A percentile compares a stretch with the other conserved stretches of the same genome.
Evolutionary conservation across 2,797 vertebrate genomes (phyloP).

Genomic region (Mus spretus): DNA sequence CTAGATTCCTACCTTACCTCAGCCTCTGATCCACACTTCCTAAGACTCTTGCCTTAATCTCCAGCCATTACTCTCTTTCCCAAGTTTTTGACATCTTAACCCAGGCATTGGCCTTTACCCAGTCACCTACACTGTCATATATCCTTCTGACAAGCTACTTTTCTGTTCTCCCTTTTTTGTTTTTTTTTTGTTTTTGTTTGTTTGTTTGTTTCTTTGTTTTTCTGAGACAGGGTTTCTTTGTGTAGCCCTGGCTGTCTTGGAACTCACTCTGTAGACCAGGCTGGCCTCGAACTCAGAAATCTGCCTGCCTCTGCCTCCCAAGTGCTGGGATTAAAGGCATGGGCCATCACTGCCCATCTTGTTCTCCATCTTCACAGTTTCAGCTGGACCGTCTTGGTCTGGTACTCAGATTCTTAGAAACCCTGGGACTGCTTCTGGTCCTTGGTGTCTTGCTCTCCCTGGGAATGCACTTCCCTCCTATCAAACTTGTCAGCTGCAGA

Average conservation of each 20-base stretch:
- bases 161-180: too few species aligned
- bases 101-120: not conserved
- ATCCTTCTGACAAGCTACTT: not conserved
- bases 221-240: too few species aligned
- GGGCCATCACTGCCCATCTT: too few species aligned
- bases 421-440: not conserved
- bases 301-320: not conserved
- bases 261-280: too few species aligned
- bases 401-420: not conserved
- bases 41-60: not conserved
- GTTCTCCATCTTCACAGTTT: not conserved
- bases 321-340: too few species aligned
- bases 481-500: not conserved
- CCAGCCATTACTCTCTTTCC: not conserved
- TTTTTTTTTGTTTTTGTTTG: too few species aligned
- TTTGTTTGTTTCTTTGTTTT: too few species aligned
- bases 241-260: too few species aligned
- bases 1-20: not conserved
- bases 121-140: not conserved
- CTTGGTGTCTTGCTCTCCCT: not conserved
- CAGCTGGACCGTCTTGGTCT: not conserved
- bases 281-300: too few species aligned
- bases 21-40: not conserved
- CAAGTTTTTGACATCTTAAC: not conserved
- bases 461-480: not conserved